Evolutionary conservation across 64 coral and sea anemone genomes (phyloP).

Genomic region (Cladopsammia gracilis): DNA sequence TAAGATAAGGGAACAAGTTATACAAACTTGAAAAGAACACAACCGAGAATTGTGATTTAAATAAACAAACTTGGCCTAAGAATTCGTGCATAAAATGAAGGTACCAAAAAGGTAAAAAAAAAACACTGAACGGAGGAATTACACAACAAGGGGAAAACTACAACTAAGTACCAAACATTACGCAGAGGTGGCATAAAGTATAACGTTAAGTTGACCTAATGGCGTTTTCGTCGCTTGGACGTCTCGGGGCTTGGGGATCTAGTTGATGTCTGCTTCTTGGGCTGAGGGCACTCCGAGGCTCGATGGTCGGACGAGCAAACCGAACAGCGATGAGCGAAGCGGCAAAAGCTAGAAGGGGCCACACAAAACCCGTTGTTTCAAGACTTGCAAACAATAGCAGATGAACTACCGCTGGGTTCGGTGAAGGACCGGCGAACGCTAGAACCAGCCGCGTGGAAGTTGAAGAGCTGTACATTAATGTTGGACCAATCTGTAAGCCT

Average conservation of each 20-base stretch:
- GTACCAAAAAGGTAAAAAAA: too few relatives aligned
- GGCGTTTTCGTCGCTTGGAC: background rate
- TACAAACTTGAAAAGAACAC: too few relatives aligned
- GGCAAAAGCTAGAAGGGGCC: background rate
- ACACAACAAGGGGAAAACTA: too few relatives aligned
- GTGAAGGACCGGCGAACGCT: background rate
- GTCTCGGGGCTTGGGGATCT: background rate
- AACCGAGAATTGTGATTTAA: too few relatives aligned
- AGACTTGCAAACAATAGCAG: background rate
- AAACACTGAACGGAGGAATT: too few relatives aligned
- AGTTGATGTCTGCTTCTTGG: background rate
- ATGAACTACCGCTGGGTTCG: background rate
- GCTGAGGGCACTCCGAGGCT: background rate
- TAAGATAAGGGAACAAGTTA: too few relatives aligned
- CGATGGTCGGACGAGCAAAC: background rate
- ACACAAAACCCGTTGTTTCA: background rate
- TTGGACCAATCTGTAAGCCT: conserved; percentile 11
- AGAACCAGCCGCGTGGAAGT: background rate
- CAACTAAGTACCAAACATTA: background rate
- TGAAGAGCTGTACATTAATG: background rate
- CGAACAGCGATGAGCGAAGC: background rate
- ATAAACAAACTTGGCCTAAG: too few relatives aligned
- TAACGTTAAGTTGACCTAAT: background rate
- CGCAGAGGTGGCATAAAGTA: background rate
- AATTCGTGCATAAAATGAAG: too few relatives aligned